These are phyloP conservation scores for Ectropis grisescens DNA, from an alignment of 1,140 invertebrate species.

Conservation along the genomic window DNA sequence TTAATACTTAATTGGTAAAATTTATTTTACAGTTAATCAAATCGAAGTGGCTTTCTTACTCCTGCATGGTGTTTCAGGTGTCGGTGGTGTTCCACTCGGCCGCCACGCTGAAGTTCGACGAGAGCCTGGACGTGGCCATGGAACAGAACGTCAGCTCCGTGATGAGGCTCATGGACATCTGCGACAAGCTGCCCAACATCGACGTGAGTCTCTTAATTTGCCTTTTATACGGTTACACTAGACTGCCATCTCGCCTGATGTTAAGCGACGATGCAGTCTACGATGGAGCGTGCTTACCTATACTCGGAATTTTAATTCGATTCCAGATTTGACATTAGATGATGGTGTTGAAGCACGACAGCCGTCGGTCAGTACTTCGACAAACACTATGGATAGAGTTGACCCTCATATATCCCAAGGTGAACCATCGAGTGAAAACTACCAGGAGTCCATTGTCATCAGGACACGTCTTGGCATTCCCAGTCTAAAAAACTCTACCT, in stretches of 20 bases:
- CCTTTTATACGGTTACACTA: too few relatives aligned
- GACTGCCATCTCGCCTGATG: too few relatives aligned
- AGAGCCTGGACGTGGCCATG: constrained; percentile 89
- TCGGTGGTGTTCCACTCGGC: constrained; percentile 98
- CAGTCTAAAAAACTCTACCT: too few relatives aligned
- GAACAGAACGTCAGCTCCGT: constrained; percentile 91
- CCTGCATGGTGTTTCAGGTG: constrained; percentile 62
- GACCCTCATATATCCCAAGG: too few relatives aligned
- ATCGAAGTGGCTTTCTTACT: background rate
- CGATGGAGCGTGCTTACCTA: too few relatives aligned
- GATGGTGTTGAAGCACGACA: too few relatives aligned
- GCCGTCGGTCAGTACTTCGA: too few relatives aligned
- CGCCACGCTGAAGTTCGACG: constrained; percentile 95
- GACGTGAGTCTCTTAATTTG: constrained; percentile 72
- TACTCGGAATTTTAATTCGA: background rate
- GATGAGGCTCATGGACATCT: constrained; percentile 83
- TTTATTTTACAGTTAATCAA: background rate
- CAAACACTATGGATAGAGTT: too few relatives aligned
- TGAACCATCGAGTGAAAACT: too few relatives aligned
- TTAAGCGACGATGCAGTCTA: too few relatives aligned
- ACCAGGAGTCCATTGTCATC: too few relatives aligned
- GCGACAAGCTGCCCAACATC: constrained; percentile 84
- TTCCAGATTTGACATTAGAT: background rate
- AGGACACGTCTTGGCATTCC: too few relatives aligned
- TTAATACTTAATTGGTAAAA: background rate